Evolutionary conservation across 2,888 invertebrate species (phyloP), one percentile per base, ranked within the genome.

Genomic region (Lordiphosa andalusiaca): DNA sequence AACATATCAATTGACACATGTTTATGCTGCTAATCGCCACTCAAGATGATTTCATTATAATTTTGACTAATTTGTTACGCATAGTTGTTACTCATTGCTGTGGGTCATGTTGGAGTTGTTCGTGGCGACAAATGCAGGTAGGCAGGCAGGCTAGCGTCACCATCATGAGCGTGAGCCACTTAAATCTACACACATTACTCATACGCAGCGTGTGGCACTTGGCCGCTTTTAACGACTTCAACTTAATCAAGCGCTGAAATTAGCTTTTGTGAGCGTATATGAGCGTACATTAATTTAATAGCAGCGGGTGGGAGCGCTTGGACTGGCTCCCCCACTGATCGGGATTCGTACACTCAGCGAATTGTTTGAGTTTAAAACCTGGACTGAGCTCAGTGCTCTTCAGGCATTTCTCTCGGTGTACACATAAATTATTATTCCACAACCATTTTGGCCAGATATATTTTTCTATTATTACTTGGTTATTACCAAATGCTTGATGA

Each of bases 221-320:
- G 69, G 73, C 51, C 73, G 62, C 52, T 70, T 78, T 81, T 77
- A 81, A 81, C 77, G 77, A 77, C 77, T 71, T 78, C 75, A 81
- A 74, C 77, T 81, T 77, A 77, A 77, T 77, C 77, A 81, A 77
- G 75, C 73, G 73, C 69, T 78, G 72, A 77, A 77, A 82, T 81
- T 77, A 82, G 77, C 76, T 77, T 81, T 77, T 74, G 68, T 81
- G 78, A 72, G 74, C 77, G 77, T 73, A 77, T 76, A 81, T 77
- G 82, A 72, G 76, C 63, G 70, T 55, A 73, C 77, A 77, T 81
- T 81, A 77, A 77, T 74, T 81, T 77, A 81, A 77, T 77, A 70
- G 78, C 78, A 48, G 52, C 69, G 64, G 69, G 66, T 71, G 69
- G 59, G 23, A 16, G 16, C 5, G 44, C 44, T 44, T 6, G 30